These are phyloP conservation scores for Sarotherodon lohbergeri DNA, from an alignment of 2,113 vertebrate species.

Conservation along the genomic window DNA sequence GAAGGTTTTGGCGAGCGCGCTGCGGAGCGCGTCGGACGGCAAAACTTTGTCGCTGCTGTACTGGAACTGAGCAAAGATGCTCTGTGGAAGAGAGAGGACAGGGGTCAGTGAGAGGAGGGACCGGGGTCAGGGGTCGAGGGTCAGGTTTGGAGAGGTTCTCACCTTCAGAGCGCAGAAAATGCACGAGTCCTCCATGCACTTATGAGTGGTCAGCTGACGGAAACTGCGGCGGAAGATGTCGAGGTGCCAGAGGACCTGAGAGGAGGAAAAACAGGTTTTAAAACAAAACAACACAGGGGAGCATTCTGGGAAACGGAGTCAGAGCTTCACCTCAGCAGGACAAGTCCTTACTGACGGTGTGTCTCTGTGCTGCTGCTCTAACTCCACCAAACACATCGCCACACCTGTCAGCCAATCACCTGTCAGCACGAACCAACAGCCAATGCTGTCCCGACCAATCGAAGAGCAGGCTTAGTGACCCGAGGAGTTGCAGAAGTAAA, in stretches of 20 bases:
- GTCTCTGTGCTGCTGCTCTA: neutral
- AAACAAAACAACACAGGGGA: rapidly evolving
- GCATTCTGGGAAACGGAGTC: neutral
- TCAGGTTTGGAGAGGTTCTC: neutral
- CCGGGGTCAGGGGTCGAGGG: neutral
- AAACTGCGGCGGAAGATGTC: conserved; percentile 97
- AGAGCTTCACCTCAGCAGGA: neutral
- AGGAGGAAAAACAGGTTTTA: no score
- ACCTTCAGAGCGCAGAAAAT: conserved; percentile 99
- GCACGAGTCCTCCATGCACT: conserved; percentile 96
- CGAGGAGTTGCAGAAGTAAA: neutral
- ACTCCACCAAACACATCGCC: neutral
- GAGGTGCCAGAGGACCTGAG: conserved; percentile 94
- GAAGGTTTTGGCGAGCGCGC: conserved; percentile 93
- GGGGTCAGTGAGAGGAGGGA: neutral
- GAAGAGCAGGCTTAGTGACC: neutral
- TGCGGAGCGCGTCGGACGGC: conserved; percentile 90
- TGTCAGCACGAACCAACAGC: neutral
- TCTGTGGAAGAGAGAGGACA: conserved; percentile 58
- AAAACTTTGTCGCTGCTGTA: conserved; percentile 93
- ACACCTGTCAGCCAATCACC: neutral
- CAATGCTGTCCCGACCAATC: neutral
- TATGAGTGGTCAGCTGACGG: conserved; percentile 87
- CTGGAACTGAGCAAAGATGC: conserved; percentile 96
- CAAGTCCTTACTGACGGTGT: neutral